These are phyloP conservation scores for Gorsachius goisagi DNA, from an alignment of 2,113 vertebrate species.

Conservation along the genomic window DNA sequence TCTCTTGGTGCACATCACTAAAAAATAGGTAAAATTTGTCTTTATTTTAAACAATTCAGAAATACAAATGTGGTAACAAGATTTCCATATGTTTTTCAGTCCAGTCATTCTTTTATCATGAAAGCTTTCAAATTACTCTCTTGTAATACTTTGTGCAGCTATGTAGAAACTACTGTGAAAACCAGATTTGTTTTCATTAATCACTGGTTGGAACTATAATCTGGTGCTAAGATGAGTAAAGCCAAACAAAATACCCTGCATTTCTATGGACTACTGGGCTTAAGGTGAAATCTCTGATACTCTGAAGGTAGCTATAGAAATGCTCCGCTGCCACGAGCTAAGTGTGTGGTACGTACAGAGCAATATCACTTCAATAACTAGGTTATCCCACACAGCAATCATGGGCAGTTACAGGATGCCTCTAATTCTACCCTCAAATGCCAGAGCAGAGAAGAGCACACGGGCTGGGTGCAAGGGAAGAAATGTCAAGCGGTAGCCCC, in stretches of 20 bases:
- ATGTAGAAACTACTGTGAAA: background rate
- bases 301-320: background rate
- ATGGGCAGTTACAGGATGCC: background rate
- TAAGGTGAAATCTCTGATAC: background rate
- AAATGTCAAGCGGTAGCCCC: background rate
- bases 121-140: background rate
- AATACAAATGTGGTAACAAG: background rate
- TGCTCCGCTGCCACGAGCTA: background rate
- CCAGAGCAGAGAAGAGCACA: background rate
- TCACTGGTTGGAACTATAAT: background rate
- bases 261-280: background rate
- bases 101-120: background rate
- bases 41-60: background rate
- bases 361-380: background rate
- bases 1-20: background rate
- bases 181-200: background rate
- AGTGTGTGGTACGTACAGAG: background rate
- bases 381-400: background rate
- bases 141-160: background rate
- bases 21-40: background rate
- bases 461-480: background rate
- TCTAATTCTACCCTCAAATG: background rate
- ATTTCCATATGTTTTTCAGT: background rate
- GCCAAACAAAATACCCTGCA: background rate
- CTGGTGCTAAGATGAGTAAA: conserved; percentile 1